phyloP scores from a whole-genome alignment of 1,140 invertebrate species.

The Anastrepha ludens region DNA sequence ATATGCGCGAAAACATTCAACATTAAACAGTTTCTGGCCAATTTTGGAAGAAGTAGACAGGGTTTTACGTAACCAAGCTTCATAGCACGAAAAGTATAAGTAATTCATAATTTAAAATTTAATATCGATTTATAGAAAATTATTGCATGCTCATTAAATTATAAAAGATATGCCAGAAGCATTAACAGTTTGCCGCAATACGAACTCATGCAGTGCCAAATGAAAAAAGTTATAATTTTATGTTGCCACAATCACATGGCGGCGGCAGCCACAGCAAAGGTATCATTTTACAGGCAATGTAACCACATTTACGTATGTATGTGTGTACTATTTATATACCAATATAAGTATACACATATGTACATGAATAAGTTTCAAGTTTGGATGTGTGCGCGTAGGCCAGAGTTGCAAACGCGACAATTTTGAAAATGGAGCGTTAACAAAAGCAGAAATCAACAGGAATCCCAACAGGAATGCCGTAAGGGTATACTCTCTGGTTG shows the following conservation, averaged over 20 bases:
- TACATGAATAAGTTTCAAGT: background rate
- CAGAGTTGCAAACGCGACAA: conserved; percentile 19
- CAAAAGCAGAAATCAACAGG: background rate
- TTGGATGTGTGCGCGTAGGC: background rate
- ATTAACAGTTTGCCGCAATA: conserved; percentile 13
- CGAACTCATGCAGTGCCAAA: background rate
- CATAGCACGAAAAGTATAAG: too few species aligned
- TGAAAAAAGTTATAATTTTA: conserved; percentile 1
- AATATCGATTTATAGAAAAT: background rate
- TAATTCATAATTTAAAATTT: background rate
- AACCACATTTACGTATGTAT: background rate
- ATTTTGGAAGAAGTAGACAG: too few species aligned
- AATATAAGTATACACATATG: background rate
- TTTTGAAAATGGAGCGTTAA: conserved; percentile 26
- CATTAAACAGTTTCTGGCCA: too few species aligned
- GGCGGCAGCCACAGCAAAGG: conserved; percentile 19
- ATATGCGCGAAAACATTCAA: too few species aligned
- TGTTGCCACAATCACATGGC: conserved; percentile 31
- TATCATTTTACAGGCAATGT: conserved; percentile 19
- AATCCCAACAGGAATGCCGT: background rate
- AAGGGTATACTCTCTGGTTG: background rate
- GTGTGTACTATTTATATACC: background rate
- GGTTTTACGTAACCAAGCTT: too few species aligned
- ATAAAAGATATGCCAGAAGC: conserved; percentile 31
- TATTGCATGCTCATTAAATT: conserved; percentile 35